Evolutionary conservation across 2,113 vertebrate species (phyloP).

Genomic region (Aplodontia rufa): DNA sequence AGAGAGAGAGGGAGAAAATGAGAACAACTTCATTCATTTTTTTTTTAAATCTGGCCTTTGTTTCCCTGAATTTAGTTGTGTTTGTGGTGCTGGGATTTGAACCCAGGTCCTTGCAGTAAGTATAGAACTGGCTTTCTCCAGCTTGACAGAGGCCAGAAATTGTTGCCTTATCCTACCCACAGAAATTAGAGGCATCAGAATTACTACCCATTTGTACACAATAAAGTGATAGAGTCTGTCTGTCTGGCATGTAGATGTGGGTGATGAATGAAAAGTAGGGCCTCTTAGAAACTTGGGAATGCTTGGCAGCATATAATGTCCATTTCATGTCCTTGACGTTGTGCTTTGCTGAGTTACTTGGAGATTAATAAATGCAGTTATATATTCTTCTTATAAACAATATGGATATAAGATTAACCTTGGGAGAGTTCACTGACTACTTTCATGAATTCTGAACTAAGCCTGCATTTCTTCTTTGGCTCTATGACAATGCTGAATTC

Average conservation of each 20-base stretch:
- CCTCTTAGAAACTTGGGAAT: neutral
- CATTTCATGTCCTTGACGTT: neutral
- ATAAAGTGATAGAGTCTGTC: neutral
- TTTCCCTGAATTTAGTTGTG: too few relatives aligned
- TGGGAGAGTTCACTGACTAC: neutral
- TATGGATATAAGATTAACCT: neutral
- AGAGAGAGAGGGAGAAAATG: too few relatives aligned
- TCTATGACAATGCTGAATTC: neutral
- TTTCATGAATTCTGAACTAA: constrained; percentile 27
- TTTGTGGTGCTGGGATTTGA: too few relatives aligned
- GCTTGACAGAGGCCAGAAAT: neutral
- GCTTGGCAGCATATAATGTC: neutral
- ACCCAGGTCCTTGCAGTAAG: too few relatives aligned
- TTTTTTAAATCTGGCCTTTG: too few relatives aligned
- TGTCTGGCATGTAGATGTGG: neutral
- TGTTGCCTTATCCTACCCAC: neutral
- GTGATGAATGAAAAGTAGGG: neutral
- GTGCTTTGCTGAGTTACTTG: neutral
- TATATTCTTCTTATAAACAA: constrained; percentile 46
- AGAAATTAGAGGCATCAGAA: neutral
- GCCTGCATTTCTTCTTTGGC: constrained; percentile 10
- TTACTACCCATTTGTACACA: neutral
- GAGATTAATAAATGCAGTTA: neutral
- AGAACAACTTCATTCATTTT: too few relatives aligned
- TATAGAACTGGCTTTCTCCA: neutral